Evolutionary conservation across 2,113 vertebrate species (phyloP).

Genomic region (Potamarius usumacintae): DNA sequence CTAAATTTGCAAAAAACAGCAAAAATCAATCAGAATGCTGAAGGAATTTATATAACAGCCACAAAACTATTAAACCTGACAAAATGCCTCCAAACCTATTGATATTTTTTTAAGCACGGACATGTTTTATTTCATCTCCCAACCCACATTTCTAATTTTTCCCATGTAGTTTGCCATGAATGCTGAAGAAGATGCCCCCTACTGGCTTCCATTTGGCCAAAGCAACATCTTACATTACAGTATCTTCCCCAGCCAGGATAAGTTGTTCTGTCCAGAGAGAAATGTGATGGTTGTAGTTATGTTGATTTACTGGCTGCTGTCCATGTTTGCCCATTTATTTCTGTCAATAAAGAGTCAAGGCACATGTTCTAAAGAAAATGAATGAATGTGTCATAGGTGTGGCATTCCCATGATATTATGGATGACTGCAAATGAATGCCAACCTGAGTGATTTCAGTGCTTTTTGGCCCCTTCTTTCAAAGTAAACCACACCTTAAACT

Average conservation of each 20-base stretch:
- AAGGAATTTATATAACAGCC: not conserved
- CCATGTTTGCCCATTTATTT: not conserved
- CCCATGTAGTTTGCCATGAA: not conserved
- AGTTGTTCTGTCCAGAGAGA: not conserved
- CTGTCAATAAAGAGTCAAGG: not conserved
- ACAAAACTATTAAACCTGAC: not conserved
- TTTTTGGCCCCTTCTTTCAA: not conserved
- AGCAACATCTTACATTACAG: not conserved
- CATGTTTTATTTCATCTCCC: not conserved
- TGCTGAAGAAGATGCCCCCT: not conserved
- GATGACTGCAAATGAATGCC: constrained; percentile 13
- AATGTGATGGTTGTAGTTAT: not conserved
- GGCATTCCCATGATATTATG: not conserved
- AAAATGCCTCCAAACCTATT: not conserved
- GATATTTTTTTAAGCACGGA: not conserved
- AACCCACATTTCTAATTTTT: not conserved
- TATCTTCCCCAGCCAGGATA: too few relatives aligned
- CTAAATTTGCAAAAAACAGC: not conserved
- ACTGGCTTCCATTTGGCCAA: not conserved
- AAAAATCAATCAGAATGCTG: not conserved
- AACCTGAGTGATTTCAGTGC: constrained; percentile 3
- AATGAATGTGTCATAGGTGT: constrained; percentile 6
- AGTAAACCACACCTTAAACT: constrained; percentile 35
- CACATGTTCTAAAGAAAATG: constrained; percentile 15
- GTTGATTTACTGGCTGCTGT: constrained; percentile 1